These are phyloP conservation scores for Xyrauchen texanus DNA, from an alignment of 2,113 vertebrate genomes.

Conservation along the genomic window DNA sequence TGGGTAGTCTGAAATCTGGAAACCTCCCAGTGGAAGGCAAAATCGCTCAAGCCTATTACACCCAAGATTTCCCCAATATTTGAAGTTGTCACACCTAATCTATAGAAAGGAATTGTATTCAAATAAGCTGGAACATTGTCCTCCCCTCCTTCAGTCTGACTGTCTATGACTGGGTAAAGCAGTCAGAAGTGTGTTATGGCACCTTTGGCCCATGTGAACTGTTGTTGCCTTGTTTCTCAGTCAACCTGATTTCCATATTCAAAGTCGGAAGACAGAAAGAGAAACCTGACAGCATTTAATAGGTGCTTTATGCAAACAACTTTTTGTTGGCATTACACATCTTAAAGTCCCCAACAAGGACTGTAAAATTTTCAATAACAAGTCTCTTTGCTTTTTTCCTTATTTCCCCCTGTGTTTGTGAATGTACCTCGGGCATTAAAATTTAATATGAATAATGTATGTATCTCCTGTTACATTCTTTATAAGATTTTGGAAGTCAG, in stretches of 20 bases:
- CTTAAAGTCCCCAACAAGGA: conserved; percentile 37
- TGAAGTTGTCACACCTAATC: conserved; percentile 72
- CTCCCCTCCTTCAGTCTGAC: conserved; percentile 22
- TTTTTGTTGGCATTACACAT: conserved; percentile 1
- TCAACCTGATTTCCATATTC: conserved; percentile 57
- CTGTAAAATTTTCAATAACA: conserved; percentile 62
- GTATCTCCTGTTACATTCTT: conserved; percentile 75
- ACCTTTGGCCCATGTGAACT: conserved; percentile 56
- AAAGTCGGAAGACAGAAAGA: conserved; percentile 49
- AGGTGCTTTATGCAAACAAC: conserved; percentile 43
- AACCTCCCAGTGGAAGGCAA: conserved; percentile 60
- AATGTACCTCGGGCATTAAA: conserved; percentile 63
- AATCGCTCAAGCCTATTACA: conserved; percentile 59
- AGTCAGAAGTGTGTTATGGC: conserved; percentile 61
- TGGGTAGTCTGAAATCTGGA: conserved; percentile 70
- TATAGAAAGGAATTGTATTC: conserved; percentile 61
- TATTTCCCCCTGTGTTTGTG: conserved; percentile 35
- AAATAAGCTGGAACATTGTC: conserved; percentile 54
- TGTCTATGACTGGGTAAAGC: conserved; percentile 50
- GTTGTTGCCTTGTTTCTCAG: conserved; percentile 38
- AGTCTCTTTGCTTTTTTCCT: conserved; percentile 49
- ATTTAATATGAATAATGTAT: conserved; percentile 75
- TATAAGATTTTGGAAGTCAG: conserved; percentile 71
- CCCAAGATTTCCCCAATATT: conserved; percentile 59
- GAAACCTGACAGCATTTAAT: conserved; percentile 52